Base-by-base conservation (phyloP, 2,888 invertebrate species). In the Carabus problematicus region DNA sequence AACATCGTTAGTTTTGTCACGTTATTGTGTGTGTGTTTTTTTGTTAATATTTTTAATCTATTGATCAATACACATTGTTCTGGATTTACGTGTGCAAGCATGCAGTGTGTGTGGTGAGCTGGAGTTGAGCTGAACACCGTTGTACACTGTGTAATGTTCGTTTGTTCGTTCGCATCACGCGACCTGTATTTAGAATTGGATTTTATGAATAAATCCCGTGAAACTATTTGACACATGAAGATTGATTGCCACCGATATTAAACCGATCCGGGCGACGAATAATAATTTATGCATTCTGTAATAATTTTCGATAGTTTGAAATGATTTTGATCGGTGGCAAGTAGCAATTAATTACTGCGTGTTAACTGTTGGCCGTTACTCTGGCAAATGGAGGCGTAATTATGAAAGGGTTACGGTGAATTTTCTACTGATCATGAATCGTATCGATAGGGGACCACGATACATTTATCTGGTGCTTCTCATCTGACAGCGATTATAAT, bases 141-240 rank as follows among this genome's bases (percentile, higher is more conserved):
- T 29, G 29, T 29, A 6, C 6, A 6, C 29, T 29, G 29, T 29
- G 29, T 29, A 29, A 29, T 29, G 29, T 29, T 29, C 29, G 29
- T 29, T 29, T 29, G 29, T 29, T 29, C 29, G 29, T 29, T 29
- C 29, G 29, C 6, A 29, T 29, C 47, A 64, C 64, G 56, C 45
- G 43, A 42, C 54, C 12, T 56, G 55, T 45, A 45, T 64, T 64
- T 56, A 54, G 55, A 43, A 56, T 55, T 42, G 55, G 56, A 59
- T 58, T 66, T 66, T 59, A 66, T 66, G 66, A 66, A 66, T 66
- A 66, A 66, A 49, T 66, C 66, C 45, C 49, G 41, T 49, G 59
- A 47, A 66, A 66, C 66, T 45, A 40, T 59, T 66, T 66, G 66
- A 66, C 66, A 66, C 66, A 66, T 66, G 66, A 66, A 58, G 66